Conservation (phyloP, 2,888 invertebrate genomes). For the Lasioglossum lativentre region DNA sequence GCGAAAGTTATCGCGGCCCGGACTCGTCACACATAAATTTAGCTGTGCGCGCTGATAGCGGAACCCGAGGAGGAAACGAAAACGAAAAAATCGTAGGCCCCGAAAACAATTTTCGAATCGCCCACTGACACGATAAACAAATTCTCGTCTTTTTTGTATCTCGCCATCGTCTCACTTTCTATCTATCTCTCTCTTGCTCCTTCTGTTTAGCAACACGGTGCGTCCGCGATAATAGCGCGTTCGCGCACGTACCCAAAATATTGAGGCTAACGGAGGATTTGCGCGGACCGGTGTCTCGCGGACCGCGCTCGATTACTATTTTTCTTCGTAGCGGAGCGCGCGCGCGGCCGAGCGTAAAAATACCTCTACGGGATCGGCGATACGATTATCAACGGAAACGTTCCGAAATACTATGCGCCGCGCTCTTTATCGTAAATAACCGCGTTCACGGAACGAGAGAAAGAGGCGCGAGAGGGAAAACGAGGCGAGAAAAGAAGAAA, state of each 20-base stretch:
- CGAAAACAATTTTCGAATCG: conserved; percentile 53
- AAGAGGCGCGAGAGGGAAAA: neutral
- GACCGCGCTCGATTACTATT: conserved; percentile 25
- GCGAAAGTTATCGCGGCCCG: conserved; percentile 63
- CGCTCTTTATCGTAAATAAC: conserved; percentile 39
- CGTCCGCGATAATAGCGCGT: conserved; percentile 27
- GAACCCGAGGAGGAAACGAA: conserved; percentile 40
- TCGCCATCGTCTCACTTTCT: neutral
- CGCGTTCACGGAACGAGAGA: conserved; percentile 17
- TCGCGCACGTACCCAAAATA: conserved; percentile 33
- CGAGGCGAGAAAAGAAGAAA: conserved; percentile 14
- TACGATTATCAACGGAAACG: conserved; percentile 61
- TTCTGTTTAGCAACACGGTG: neutral
- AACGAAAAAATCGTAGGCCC: conserved; percentile 19
- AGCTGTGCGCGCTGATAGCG: conserved; percentile 67
- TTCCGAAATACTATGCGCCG: conserved; percentile 51
- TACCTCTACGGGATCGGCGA: conserved; percentile 52
- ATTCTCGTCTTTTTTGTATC: conserved; percentile 4
- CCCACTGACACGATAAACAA: conserved; percentile 47
- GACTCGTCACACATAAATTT: conserved; percentile 73
- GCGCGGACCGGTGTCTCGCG: neutral
- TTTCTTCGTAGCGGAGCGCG: conserved; percentile 16
- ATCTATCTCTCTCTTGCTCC: neutral
- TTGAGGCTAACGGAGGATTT: neutral
- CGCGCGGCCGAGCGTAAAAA: conserved; percentile 26